phyloP scores from a whole-genome alignment of 2,113 vertebrate genomes.

The Pseudopodoces humilis region DNA sequence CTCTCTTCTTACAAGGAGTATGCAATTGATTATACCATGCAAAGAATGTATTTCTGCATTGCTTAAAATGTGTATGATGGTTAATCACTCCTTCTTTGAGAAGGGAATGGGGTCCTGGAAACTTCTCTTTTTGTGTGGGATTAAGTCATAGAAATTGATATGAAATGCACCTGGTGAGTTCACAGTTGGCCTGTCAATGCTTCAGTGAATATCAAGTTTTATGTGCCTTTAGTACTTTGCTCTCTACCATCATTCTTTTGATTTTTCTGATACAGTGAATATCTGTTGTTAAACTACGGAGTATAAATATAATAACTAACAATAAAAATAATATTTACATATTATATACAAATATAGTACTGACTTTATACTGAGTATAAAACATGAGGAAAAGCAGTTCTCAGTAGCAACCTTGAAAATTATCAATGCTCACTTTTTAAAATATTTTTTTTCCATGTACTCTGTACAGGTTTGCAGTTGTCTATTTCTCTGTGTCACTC shows the following conservation, averaged over 20 bases:
- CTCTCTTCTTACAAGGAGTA: not conserved
- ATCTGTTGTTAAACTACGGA: not conserved
- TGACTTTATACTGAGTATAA: not conserved
- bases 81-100: not conserved
- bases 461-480: constrained; percentile 86
- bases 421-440: not conserved
- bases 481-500: constrained; percentile 96
- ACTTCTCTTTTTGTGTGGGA: not conserved
- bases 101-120: not conserved
- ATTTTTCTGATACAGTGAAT: not conserved
- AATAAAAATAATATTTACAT: too few relatives aligned
- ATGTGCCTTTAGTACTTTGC: not conserved
- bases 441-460: not conserved
- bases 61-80: not conserved
- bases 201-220: not conserved
- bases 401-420: not conserved
- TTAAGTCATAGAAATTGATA: not conserved
- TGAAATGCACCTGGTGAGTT: not conserved
- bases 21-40: not conserved
- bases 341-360: too few relatives aligned
- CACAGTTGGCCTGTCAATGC: not conserved
- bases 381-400: not conserved
- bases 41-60: not conserved
- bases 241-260: not conserved
- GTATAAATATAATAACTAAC: not conserved